phyloP scores from a whole-genome alignment of 2,888 invertebrate species.

The Chrysolina haemoptera region DNA sequence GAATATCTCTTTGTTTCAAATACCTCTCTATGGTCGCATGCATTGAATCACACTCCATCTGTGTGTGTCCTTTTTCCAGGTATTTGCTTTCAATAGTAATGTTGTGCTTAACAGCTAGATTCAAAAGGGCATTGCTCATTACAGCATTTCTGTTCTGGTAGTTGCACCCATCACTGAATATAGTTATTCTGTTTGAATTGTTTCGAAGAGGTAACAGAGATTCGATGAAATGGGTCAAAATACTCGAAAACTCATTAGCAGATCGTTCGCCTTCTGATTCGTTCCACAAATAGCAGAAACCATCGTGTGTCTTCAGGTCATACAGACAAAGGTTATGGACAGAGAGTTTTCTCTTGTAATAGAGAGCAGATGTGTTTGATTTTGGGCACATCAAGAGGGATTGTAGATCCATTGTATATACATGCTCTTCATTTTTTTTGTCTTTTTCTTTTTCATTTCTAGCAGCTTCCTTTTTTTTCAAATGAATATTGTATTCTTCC shows the following conservation, averaged over 20 bases:
- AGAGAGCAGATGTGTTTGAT: too few relatives aligned
- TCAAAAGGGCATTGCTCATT: conserved; percentile 14
- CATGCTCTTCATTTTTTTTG: too few relatives aligned
- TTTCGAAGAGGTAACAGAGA: conserved; percentile 15
- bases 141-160: conserved; percentile 13
- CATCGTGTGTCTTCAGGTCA: conserved; percentile 3
- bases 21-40: not conserved
- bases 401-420: too few relatives aligned
- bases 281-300: conserved; percentile 2
- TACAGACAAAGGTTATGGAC: too few relatives aligned
- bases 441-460: not conserved
- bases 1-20: conserved; percentile 16
- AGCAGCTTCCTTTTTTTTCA: not conserved
- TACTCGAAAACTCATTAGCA: conserved; percentile 2
- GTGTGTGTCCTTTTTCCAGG: conserved; percentile 7
- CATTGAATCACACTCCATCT: not conserved
- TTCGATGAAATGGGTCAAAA: conserved; percentile 14
- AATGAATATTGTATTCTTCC: conserved; percentile 9
- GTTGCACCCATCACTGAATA: conserved; percentile 20
- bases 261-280: conserved; percentile 7
- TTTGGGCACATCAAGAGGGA: too few relatives aligned
- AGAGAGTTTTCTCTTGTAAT: too few relatives aligned
- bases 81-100: conserved; percentile 24
- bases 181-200: conserved; percentile 7
- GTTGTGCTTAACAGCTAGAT: conserved; percentile 9